Evolutionary conservation across 1,140 invertebrate species (phyloP), one percentile per base, ranked within the genome.

Genomic region (Vollenhovia emeryi): DNA sequence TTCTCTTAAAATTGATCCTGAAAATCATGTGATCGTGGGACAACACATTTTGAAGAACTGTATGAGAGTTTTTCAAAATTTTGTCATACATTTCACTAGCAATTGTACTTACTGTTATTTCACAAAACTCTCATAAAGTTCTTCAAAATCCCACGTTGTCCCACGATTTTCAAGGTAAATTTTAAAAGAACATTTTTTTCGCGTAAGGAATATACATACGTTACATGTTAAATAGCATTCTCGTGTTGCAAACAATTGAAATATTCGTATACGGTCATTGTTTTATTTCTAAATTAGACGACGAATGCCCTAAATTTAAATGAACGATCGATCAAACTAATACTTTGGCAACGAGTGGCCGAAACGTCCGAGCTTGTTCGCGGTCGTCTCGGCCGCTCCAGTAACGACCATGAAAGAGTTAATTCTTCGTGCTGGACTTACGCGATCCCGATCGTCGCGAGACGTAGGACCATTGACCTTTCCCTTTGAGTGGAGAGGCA

Each of bases 351-450:
- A 68, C 43, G 59, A 52, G 43, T 33, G 82, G 36, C 27, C 48
- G n/a, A 50, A 50, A 50, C 48, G 15, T 6, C 18, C 48, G 48
- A 2, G 55, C 50, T 43, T 15, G 48, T 40, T 52, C 36, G 62
- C 48, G 24, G 62, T 27, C 71, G 80, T 52, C 62, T 21, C 33
- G 45, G 24, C 18, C 73, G 59, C 78, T 76, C 80, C 68, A 75
- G 2, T 45, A 48, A 45, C 88, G 86, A 84, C 85, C 88, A 89
- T 89, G 88, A 89, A 89, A 89, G 88, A 86, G 88, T 89, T 76
- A 84, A 89, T 89, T 89, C 88, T 89, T 89, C 85, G 73, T 21
- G 57, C 45, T 76, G 62, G 40, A 73, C 55, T 71, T 79, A 76
- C 33, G 55, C 87, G 87, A 89, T 86, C 87, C 48, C 88, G 87